Evolutionary conservation across 1,140 invertebrate species (phyloP).

Genomic region (Trachymyrmex septentrionalis): DNA sequence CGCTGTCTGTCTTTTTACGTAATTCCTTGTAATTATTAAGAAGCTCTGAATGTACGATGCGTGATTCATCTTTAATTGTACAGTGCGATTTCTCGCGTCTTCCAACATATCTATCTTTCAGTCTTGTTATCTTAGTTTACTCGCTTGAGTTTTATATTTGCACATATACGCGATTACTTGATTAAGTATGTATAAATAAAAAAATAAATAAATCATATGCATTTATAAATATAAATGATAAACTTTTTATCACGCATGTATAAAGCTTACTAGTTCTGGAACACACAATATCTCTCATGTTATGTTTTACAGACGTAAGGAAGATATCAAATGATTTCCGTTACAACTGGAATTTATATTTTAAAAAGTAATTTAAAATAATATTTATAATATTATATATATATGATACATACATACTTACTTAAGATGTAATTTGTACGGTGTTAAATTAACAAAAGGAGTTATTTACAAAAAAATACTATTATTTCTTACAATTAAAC

Average conservation of each 20-base stretch:
- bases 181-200: neutral
- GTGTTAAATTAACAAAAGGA: neutral
- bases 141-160: neutral
- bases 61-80: conserved; percentile 73
- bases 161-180: neutral
- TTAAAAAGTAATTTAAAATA: neutral
- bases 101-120: conserved; percentile 25
- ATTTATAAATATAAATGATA: neutral
- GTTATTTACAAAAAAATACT: neutral
- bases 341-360: neutral
- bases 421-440: neutral
- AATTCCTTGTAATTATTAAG: conserved; percentile 67
- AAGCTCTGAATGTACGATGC: conserved; percentile 49
- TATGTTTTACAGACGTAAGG: neutral
- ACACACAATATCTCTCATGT: neutral
- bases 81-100: conserved; percentile 66
- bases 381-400: neutral
- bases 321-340: neutral
- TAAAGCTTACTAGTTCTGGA: neutral
- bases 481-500: neutral
- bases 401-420: neutral
- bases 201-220: neutral
- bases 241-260: neutral
- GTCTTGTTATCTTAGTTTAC: conserved; percentile 9
- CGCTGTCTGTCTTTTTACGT: conserved; percentile 61